Evolutionary conservation across 2,113 vertebrate genomes (phyloP).

Genomic region (Limanda limanda): DNA sequence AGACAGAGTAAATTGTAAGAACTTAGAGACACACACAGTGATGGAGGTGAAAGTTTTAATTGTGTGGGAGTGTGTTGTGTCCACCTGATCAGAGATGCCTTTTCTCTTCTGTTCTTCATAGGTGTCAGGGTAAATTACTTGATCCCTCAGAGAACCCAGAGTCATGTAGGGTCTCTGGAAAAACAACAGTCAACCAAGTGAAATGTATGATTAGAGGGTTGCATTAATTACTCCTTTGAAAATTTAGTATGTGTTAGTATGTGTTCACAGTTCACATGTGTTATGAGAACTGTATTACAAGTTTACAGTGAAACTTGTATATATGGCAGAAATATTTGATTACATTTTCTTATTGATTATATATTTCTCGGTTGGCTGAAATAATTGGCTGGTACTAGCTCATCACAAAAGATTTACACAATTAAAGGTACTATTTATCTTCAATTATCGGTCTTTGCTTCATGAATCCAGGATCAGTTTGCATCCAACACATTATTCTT

Average conservation of each 20-base stretch:
- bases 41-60: too few species aligned
- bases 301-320: too few species aligned
- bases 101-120: constrained; percentile 90
- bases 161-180: constrained; percentile 97
- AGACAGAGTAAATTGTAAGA: not conserved
- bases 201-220: not conserved
- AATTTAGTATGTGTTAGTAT: too few species aligned
- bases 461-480: not conserved
- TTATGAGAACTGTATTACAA: too few species aligned
- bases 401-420: not conserved
- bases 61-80: not conserved
- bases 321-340: too few species aligned
- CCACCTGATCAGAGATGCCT: constrained; percentile 93
- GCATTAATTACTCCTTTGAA: too few species aligned
- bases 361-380: not conserved
- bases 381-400: not conserved
- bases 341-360: too few species aligned
- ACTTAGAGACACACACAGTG: not conserved
- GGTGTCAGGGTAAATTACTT: constrained; percentile 98
- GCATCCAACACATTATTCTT: not conserved
- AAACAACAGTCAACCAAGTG: constrained; percentile 4
- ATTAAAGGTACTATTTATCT: not conserved
- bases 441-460: not conserved
- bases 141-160: constrained; percentile 94
- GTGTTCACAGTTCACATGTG: too few species aligned